A percentile compares a stretch with the other conserved stretches of the same genome.
Evolutionary conservation across 2,888 invertebrate species (phyloP).

Genomic region (Acronicta alni): DNA sequence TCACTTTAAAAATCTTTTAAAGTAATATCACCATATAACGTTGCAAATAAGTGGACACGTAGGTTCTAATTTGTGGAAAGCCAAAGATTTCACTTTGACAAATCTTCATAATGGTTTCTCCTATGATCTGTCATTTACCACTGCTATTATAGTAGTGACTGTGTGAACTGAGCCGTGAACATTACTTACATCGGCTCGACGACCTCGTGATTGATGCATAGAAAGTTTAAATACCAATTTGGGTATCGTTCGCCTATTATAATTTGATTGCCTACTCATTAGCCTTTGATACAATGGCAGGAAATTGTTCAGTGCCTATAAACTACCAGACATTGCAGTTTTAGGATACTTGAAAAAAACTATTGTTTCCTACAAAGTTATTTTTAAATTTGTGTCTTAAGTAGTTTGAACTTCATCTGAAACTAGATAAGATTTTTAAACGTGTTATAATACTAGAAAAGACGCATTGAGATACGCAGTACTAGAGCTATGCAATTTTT

Average conservation of each 20-base stretch:
- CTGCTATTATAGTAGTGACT: conserved; percentile 69
- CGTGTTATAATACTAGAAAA: too few species aligned
- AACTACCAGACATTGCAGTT: conserved; percentile 17
- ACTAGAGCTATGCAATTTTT: too few species aligned
- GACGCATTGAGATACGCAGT: neutral
- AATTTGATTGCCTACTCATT: conserved; percentile 60
- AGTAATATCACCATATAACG: conserved; percentile 7
- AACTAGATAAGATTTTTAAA: neutral
- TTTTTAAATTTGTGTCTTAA: neutral
- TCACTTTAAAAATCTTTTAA: neutral
- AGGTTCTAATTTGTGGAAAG: conserved; percentile 58
- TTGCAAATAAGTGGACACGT: conserved; percentile 21
- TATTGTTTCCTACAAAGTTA: conserved; percentile 1
- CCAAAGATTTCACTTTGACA: conserved; percentile 66
- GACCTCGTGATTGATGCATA: conserved; percentile 81
- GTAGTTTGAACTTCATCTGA: neutral
- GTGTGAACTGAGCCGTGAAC: conserved; percentile 80
- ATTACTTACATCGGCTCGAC: conserved; percentile 66
- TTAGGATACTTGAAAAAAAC: conserved; percentile 20
- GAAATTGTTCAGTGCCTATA: conserved; percentile 30
- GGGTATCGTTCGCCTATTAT: conserved; percentile 62
- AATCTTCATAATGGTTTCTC: conserved; percentile 67
- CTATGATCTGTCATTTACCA: conserved; percentile 70
- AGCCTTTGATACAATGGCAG: conserved; percentile 51
- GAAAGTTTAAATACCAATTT: conserved; percentile 79